These are phyloP conservation scores for Aleiodes sp. DNA, from an alignment of 1,140 invertebrate species.

Conservation along the genomic window DNA sequence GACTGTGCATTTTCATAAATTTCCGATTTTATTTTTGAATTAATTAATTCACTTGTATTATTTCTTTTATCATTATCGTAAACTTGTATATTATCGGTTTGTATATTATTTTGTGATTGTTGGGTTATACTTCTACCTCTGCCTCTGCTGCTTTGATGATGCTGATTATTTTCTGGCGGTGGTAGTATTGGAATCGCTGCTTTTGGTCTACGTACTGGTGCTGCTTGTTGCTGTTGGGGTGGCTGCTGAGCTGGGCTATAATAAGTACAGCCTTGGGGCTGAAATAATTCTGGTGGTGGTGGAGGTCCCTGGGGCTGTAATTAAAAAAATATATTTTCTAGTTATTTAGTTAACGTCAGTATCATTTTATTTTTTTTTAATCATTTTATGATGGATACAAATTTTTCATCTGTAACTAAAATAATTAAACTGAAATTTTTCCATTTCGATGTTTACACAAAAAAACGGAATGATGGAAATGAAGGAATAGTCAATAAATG, in stretches of 20 bases:
- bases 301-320: constrained; percentile 53
- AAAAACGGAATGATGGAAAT: too few relatives aligned
- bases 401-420: too few relatives aligned
- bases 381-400: too few relatives aligned
- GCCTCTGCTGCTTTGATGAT: constrained; percentile 43
- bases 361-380: not conserved
- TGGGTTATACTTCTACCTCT: constrained; percentile 43
- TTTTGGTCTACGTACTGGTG: constrained; percentile 67
- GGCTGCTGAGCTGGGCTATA: constrained; percentile 64
- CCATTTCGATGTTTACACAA: too few relatives aligned
- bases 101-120: not conserved
- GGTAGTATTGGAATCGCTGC: constrained; percentile 72
- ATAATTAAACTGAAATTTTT: too few relatives aligned
- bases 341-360: not conserved
- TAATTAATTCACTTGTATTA: not conserved
- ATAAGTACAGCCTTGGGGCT: constrained; percentile 70
- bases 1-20: not conserved
- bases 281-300: constrained; percentile 68
- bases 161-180: constrained; percentile 64
- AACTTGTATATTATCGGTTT: not conserved
- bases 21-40: not conserved
- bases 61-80: not conserved
- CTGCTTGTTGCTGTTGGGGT: constrained; percentile 62
- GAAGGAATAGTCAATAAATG: too few relatives aligned
- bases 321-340: constrained; percentile 12